These are phyloP conservation scores for Diploscapter pachys DNA, from an alignment of 1,140 invertebrate species.

Conservation along the genomic window DNA sequence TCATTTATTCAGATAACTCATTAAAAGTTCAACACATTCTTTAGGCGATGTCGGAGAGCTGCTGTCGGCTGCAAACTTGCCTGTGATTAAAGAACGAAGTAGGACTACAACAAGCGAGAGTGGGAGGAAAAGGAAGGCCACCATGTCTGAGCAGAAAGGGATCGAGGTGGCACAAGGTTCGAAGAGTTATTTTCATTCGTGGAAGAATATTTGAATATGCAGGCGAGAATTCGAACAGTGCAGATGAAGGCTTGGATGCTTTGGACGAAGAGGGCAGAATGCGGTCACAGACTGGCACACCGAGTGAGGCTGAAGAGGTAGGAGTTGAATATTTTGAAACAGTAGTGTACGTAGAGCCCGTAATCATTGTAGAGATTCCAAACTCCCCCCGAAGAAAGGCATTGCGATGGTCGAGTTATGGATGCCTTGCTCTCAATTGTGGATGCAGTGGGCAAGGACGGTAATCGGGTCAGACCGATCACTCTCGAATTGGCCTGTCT, in stretches of 20 bases:
- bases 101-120: background rate
- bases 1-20: too few relatives aligned
- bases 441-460: constrained; percentile 60
- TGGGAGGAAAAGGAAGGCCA: constrained; percentile 8
- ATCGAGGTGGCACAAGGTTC: too few relatives aligned
- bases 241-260: too few relatives aligned
- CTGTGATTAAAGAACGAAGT: background rate
- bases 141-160: background rate
- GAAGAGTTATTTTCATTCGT: too few relatives aligned
- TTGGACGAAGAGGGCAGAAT: too few relatives aligned
- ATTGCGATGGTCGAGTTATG: constrained; percentile 20
- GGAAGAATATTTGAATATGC: too few relatives aligned
- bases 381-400: background rate
- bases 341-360: too few relatives aligned
- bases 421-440: constrained; percentile 44
- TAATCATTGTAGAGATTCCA: background rate
- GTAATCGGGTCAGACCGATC: constrained; percentile 75
- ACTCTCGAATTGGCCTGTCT: constrained; percentile 83
- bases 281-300: too few relatives aligned
- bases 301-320: too few relatives aligned
- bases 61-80: constrained; percentile 16
- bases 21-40: background rate
- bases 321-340: too few relatives aligned
- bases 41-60: constrained; percentile 30
- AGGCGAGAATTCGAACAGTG: too few relatives aligned